Evolutionary conservation across 2,113 vertebrate species (phyloP).

Genomic region (Haplotaxodon microlepis): DNA sequence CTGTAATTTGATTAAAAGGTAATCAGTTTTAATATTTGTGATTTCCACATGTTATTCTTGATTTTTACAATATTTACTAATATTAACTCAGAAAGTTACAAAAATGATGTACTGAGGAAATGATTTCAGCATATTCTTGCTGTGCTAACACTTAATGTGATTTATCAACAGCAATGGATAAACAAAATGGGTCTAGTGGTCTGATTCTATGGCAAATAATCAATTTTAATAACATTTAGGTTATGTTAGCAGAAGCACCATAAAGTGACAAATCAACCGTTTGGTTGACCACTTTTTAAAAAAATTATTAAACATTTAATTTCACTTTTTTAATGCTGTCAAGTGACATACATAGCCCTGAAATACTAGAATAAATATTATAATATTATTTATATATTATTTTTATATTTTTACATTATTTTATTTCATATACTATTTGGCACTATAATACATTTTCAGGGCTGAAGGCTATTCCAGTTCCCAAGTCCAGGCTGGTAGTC

Average conservation of each 20-base stretch:
- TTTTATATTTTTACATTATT: neutral
- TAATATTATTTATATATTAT: neutral
- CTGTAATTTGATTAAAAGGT: neutral
- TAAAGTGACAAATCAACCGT: neutral
- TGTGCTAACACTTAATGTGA: neutral
- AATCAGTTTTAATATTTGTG: accelerated
- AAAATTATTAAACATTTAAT: neutral
- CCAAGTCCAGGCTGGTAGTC: neutral
- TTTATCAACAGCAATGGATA: neutral
- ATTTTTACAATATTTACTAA: neutral
- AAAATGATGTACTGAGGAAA: neutral
- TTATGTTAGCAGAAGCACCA: neutral
- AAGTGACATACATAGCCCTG: neutral
- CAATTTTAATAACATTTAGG: neutral
- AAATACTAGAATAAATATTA: neutral
- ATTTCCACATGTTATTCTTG: neutral
- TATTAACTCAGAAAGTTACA: neutral
- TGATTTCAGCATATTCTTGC: neutral
- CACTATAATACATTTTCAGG: neutral
- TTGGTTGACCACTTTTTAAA: neutral
- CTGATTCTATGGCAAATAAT: accelerated
- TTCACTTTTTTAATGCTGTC: neutral
- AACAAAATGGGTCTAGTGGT: neutral
- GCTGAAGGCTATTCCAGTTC: neutral
- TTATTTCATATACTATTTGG: neutral